These are phyloP conservation scores for Eulithis testata DNA, from an alignment of 2,888 invertebrate species.

Conservation along the genomic window DNA sequence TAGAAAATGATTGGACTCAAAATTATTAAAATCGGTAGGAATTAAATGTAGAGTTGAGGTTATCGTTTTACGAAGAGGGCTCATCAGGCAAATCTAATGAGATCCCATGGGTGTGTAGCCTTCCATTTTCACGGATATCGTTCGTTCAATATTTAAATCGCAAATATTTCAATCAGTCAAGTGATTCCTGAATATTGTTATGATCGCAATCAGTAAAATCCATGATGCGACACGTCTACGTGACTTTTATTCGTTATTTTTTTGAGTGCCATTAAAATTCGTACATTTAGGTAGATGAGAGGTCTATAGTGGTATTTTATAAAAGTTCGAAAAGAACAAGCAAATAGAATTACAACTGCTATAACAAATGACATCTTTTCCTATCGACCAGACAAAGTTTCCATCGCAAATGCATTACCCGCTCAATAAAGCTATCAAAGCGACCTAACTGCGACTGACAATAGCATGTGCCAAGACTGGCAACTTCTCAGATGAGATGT, in stretches of 20 bases:
- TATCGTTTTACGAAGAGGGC: conserved; percentile 20
- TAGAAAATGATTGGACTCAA: too few relatives aligned
- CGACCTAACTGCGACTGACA: conserved; percentile 24
- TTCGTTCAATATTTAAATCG: conserved; percentile 38
- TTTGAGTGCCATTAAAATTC: too few relatives aligned
- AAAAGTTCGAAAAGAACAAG: too few relatives aligned
- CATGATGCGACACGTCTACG: conserved; percentile 11
- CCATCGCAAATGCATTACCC: conserved; percentile 4
- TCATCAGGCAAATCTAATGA: conserved; percentile 60
- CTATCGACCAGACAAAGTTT: not conserved
- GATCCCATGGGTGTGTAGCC: conserved; percentile 54
- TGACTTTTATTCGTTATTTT: not conserved
- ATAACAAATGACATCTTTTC: too few relatives aligned
- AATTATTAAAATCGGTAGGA: not conserved
- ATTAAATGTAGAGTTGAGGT: not conserved
- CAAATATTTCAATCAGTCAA: conserved; percentile 37
- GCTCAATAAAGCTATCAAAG: conserved; percentile 16
- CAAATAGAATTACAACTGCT: too few relatives aligned
- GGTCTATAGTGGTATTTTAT: not conserved
- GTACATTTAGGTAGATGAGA: not conserved
- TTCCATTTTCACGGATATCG: conserved; percentile 56
- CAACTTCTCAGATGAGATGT: conserved; percentile 40
- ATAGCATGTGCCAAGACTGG: conserved; percentile 27
- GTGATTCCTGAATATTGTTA: conserved; percentile 35
- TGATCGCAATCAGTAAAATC: conserved; percentile 30